Percentiles rank a stretch among this genome's conserved stretches.
These are phyloP conservation scores for Dendropsophus ebraccatus DNA, from an alignment of 2,113 vertebrate genomes.

Conservation along the genomic window DNA sequence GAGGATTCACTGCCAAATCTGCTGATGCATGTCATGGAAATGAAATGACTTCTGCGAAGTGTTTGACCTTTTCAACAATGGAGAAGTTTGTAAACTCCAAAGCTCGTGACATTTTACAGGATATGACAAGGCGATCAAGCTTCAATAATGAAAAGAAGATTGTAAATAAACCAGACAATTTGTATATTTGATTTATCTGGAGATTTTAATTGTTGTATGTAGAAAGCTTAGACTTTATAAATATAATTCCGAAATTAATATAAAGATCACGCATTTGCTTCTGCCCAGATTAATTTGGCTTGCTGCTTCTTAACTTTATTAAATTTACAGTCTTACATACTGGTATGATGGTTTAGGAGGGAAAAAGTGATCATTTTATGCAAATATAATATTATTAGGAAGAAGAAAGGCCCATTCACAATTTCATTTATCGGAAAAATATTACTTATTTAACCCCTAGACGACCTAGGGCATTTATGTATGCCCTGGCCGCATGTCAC, in stretches of 20 bases:
- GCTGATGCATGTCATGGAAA: slow-evolving; percentile 44
- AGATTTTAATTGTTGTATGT: slow-evolving; percentile 27
- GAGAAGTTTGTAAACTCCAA: slow-evolving; percentile 38
- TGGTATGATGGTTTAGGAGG: too few relatives aligned
- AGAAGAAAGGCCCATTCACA: too few relatives aligned
- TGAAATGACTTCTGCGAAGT: slow-evolving; percentile 43
- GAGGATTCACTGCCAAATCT: slow-evolving; percentile 33
- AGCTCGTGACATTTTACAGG: slow-evolving; percentile 41
- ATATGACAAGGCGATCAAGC: slow-evolving; percentile 25
- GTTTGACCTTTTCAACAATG: slow-evolving; percentile 50
- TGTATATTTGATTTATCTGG: slow-evolving; percentile 45
- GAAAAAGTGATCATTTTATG: too few relatives aligned
- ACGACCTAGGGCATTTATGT: too few relatives aligned
- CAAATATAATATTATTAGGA: too few relatives aligned
- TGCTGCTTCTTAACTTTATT: slow-evolving; percentile 1
- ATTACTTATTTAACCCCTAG: too few relatives aligned
- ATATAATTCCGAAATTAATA: neutral
- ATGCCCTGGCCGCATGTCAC: too few relatives aligned
- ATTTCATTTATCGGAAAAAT: too few relatives aligned
- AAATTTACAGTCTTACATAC: too few relatives aligned
- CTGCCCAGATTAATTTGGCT: neutral
- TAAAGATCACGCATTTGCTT: neutral
- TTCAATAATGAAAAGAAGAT: slow-evolving; percentile 37
- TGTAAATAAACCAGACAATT: slow-evolving; percentile 38
- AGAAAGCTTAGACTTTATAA: slow-evolving; percentile 18